Evolutionary conservation across 2,113 vertebrate species (phyloP).

Genomic region (Cephalopterus ornatus): DNA sequence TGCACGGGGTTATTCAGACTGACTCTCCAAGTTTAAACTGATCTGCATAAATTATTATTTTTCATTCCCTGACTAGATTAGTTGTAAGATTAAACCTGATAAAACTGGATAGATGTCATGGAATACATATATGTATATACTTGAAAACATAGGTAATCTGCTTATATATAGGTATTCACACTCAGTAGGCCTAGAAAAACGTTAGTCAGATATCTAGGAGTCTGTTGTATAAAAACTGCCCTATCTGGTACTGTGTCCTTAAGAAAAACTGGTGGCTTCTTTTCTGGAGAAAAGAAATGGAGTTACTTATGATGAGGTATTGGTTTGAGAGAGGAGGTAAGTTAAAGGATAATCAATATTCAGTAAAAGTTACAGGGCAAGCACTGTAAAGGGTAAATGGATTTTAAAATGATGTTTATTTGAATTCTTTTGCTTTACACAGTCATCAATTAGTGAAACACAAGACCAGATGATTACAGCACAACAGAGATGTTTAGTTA

Average conservation of each 20-base stretch:
- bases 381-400: not conserved
- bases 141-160: not conserved
- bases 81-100: not conserved
- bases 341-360: conserved; percentile 13
- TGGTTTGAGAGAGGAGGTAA: not conserved
- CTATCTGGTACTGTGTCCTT: not conserved
- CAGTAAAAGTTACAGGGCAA: not conserved
- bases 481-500: not conserved
- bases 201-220: not conserved
- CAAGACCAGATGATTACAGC: not conserved
- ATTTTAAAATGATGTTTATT: not conserved
- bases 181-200: not conserved
- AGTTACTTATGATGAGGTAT: not conserved
- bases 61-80: not conserved
- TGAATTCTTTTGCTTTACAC: not conserved
- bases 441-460: not conserved
- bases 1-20: not conserved
- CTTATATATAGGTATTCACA: not conserved
- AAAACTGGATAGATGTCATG: not conserved
- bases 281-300: not conserved
- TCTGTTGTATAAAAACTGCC: not conserved
- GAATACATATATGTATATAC: not conserved
- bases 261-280: not conserved
- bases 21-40: conserved; percentile 8
- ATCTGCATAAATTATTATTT: conserved; percentile 32